Conservation (phyloP, 2,113 vertebrate species). For the Otus sunia region DNA sequence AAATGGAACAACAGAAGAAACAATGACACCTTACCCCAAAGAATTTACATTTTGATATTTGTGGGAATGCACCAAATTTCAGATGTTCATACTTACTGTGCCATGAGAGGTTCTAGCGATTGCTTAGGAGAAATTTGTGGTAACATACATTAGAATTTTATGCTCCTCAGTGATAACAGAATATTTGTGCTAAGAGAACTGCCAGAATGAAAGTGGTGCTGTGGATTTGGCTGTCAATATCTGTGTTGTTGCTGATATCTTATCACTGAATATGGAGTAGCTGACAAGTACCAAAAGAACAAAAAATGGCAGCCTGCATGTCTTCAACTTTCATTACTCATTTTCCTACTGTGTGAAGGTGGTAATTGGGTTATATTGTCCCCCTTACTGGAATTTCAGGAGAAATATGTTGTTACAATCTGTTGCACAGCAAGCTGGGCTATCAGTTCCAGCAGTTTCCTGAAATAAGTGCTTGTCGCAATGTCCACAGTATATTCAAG, state of each 20-base stretch:
- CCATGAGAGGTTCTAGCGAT: neutral
- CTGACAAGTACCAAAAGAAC: neutral
- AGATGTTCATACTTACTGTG: neutral
- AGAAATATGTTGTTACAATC: neutral
- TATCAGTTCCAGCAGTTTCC: neutral
- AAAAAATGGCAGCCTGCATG: neutral
- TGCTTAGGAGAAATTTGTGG: neutral
- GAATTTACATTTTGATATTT: neutral
- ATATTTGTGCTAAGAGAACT: neutral
- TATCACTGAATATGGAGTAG: neutral
- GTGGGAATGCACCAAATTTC: neutral
- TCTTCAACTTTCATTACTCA: neutral
- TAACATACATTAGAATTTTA: accelerated
- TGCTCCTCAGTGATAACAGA: neutral
- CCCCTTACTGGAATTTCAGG: neutral
- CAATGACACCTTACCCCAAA: neutral
- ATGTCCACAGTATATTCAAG: neutral
- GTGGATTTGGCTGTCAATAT: neutral
- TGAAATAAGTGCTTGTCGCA: neutral
- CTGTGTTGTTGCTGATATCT: neutral
- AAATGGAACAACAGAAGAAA: neutral
- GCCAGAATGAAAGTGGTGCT: neutral
- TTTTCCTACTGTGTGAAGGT: neutral
- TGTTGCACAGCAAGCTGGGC: neutral
- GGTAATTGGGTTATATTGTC: neutral